Base-by-base conservation (phyloP, 2,888 invertebrate genomes). In the Eupeodes latifasciatus region DNA sequence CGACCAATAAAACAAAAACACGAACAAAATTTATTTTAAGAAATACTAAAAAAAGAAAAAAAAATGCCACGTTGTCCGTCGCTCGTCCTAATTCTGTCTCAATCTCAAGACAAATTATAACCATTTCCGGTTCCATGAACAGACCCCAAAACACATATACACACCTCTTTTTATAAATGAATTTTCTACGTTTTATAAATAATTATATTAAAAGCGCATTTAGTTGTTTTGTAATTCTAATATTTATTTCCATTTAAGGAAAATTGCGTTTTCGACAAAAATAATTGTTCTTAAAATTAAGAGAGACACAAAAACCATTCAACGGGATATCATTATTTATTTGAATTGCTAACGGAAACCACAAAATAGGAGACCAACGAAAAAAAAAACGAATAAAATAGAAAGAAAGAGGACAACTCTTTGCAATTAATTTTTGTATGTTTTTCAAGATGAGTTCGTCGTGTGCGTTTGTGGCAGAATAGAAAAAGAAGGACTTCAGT, bases 341-440 rank as follows among this genome's bases (percentile, higher is more conserved):
- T 87, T 77, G 77, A 77, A 87, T 87, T 87, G 77, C 84, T 74
- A 84, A 77, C 87, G 87, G 87, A 87, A 83, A 64, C 59, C 49
- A 64, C 40, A 40, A n/a, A 51, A 67, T 51, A 67, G 51, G 34
- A 71, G 40, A 66, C 53, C 67, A 69, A 55, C 57, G 19, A 61
- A 59, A 11, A 11, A 47, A 74, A 69, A 53, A 66, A n/a, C n/a
- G 27, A 61, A 59, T 44, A 44, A 44, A 9, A 44, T 1, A 44
- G 10, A 59, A 59, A 79, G 66, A 49, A 71, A 40, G 62, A 72
- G 51, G 44, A 40, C 80, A 59, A 40, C 66, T 67, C 51, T 67
- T 61, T 66, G 84, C 84, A 80, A 84, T 84, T 84, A 81, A 74
- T 74, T 47, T 53, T n/a, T 72, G 27, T 72, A 59, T 47, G 11